phyloP scores from a whole-genome alignment of 2,888 invertebrate species.

The Thysanoteuthis rhombus region DNA sequence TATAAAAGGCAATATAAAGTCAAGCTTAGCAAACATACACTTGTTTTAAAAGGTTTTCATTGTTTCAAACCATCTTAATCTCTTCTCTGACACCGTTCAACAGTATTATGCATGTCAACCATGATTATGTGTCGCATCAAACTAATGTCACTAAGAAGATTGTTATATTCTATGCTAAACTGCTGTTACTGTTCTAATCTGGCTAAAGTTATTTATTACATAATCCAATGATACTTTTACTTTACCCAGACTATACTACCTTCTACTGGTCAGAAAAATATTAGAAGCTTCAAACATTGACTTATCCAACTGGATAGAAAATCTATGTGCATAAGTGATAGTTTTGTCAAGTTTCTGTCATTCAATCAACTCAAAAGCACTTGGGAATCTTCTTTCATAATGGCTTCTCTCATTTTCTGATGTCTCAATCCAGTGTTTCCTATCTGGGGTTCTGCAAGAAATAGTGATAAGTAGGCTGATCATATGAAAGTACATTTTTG shows the following conservation, averaged over 20 bases:
- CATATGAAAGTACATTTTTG: too few species aligned
- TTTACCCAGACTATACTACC: neutral
- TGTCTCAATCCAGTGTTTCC: too few species aligned
- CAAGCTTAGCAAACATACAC: neutral
- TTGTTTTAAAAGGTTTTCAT: too few species aligned
- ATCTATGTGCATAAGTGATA: neutral
- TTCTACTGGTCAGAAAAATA: neutral
- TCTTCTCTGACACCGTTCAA: neutral
- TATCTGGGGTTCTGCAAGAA: too few species aligned
- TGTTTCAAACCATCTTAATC: neutral
- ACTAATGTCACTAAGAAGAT: neutral
- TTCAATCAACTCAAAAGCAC: too few species aligned
- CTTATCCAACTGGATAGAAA: neutral
- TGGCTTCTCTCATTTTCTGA: neutral
- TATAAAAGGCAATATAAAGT: neutral
- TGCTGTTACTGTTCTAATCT: neutral
- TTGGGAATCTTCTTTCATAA: too few species aligned
- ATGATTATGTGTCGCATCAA: neutral
- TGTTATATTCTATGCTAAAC: too few species aligned
- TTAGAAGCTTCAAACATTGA: neutral
- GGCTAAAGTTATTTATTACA: neutral
- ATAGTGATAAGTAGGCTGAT: too few species aligned
- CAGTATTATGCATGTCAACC: neutral
- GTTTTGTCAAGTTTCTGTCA: neutral
- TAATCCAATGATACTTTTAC: neutral